Evolutionary conservation across 2,113 vertebrate genomes (phyloP).

Genomic region (Xiphophorus couchianus): DNA sequence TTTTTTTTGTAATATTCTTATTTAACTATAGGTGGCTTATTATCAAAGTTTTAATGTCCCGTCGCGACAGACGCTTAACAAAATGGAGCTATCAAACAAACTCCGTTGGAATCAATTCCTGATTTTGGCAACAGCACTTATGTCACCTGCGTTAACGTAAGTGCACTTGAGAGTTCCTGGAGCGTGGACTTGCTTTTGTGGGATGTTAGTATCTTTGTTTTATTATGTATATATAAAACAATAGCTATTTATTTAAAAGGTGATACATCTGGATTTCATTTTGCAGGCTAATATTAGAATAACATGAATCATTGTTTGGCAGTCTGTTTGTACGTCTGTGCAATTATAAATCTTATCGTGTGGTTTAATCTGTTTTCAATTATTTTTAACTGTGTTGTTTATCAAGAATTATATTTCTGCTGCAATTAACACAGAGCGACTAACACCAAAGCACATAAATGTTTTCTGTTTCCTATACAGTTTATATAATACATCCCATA

Average conservation of each 20-base stretch:
- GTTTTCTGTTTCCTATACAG: conserved; percentile 3
- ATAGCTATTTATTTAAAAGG: conserved; percentile 9
- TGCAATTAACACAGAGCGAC: conserved; percentile 14
- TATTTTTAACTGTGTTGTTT: conserved; percentile 9
- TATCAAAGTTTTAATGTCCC: conserved; percentile 83
- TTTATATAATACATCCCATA: conserved; percentile 8
- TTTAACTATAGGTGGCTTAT: conserved; percentile 42
- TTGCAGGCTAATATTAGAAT: conserved; percentile 22
- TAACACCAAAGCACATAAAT: conserved; percentile 19
- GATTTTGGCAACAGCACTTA: conserved; percentile 81
- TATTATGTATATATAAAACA: conserved; percentile 20
- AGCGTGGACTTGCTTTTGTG: conserved; percentile 35
- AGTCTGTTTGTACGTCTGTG: conserved; percentile 5
- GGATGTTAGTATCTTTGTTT: conserved; percentile 11
- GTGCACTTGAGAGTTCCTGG: conserved; percentile 68
- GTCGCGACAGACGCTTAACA: conserved; percentile 73
- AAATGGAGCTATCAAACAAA: conserved; percentile 81
- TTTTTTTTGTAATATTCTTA: conserved; percentile 37
- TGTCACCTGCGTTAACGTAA: conserved; percentile 86
- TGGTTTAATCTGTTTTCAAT: conserved; percentile 25
- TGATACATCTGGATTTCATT: conserved; percentile 40
- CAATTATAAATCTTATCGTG: conserved; percentile 1
- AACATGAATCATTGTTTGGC: conserved; percentile 16
- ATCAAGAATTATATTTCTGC: conserved; percentile 30
- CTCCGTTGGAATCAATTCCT: conserved; percentile 80